A percentile compares a stretch with the other conserved stretches of the same genome.
phyloP scores from a whole-genome alignment of 1,140 invertebrate genomes.

The Acarapis woodi region DNA sequence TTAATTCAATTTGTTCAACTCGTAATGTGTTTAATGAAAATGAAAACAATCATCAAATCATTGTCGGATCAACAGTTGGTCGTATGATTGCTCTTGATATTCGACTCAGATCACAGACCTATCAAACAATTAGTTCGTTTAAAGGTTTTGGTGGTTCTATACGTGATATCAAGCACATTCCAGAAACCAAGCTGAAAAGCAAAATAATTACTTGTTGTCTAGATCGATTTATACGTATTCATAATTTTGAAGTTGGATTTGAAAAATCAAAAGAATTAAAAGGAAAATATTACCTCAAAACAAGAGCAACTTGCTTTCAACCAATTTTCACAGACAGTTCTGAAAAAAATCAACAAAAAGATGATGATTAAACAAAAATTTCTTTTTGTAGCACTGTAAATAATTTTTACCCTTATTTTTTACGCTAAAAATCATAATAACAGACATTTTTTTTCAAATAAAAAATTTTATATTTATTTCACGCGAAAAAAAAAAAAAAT shows the following conservation, averaged over 20 bases:
- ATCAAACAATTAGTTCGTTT: constrained; percentile 7
- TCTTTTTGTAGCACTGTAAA: too few relatives aligned
- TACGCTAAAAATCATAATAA: too few relatives aligned
- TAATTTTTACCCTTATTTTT: too few relatives aligned
- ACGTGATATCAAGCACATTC: constrained; percentile 9
- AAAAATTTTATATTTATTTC: too few relatives aligned
- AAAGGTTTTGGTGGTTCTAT: constrained; percentile 9
- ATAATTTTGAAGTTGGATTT: constrained; percentile 5
- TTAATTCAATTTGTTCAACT: constrained; percentile 7
- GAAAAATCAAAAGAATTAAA: constrained; percentile 4
- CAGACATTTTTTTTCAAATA: too few relatives aligned
- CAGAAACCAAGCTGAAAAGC: not conserved
- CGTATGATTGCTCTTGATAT: constrained; percentile 9
- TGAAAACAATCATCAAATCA: constrained; percentile 2
- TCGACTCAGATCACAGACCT: constrained; percentile 5
- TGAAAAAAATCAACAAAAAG: too few relatives aligned
- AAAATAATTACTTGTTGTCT: constrained; percentile 10
- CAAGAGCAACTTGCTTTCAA: constrained; percentile 10
- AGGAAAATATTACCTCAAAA: constrained; percentile 9
- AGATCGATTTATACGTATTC: constrained; percentile 10
- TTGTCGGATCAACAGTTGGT: constrained; percentile 9
- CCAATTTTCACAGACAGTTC: constrained; percentile 6
- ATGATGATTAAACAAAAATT: too few relatives aligned
- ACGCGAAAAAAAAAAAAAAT: too few relatives aligned
- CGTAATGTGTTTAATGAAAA: not conserved